Percentiles rank a stretch among this genome's conserved stretches.
Evolutionary conservation across 2,888 invertebrate species (phyloP).

Genomic region (Dolichopus griseipennis): DNA sequence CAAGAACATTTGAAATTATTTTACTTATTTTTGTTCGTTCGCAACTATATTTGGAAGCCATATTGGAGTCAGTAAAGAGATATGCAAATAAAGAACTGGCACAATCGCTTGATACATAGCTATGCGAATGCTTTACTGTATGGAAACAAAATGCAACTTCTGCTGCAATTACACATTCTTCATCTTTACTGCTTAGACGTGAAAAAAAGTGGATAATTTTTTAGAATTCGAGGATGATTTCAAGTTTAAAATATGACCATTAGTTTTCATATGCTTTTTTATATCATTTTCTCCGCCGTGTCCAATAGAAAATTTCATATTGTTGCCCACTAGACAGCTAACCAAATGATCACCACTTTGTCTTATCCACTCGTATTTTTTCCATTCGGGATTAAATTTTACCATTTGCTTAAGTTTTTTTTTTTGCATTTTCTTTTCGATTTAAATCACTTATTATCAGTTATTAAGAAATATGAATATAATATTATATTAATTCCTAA

Average conservation of each 20-base stretch:
- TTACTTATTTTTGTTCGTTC: constrained; percentile 3
- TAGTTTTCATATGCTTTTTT: constrained; percentile 7
- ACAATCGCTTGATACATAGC: constrained; percentile 8
- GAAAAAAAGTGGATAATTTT: constrained; percentile 8
- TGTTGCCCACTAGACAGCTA: constrained; percentile 7
- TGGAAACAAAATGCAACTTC: constrained; percentile 8
- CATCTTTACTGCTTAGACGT: constrained; percentile 2
- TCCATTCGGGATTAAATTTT: constrained; percentile 8
- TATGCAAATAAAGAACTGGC: constrained; percentile 8
- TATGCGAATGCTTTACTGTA: constrained; percentile 9
- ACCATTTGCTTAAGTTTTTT: constrained; percentile 8
- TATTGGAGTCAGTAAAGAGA: constrained; percentile 8
- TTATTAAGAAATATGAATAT: too few relatives aligned
- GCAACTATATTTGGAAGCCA: constrained; percentile 3
- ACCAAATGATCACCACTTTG: constrained; percentile 8
- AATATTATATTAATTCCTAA: too few relatives aligned
- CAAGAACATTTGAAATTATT: constrained; percentile 8
- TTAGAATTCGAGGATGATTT: not conserved
- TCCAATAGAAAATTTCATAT: constrained; percentile 8
- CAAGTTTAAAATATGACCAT: constrained; percentile 8
- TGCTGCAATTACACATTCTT: constrained; percentile 7
- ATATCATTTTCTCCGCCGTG: constrained; percentile 7
- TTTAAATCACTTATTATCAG: too few relatives aligned
- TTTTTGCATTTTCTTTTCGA: too few relatives aligned
- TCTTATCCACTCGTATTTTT: constrained; percentile 5